phyloP scores from a whole-genome alignment of 2,888 invertebrate species.

The Belgica antarctica region DNA sequence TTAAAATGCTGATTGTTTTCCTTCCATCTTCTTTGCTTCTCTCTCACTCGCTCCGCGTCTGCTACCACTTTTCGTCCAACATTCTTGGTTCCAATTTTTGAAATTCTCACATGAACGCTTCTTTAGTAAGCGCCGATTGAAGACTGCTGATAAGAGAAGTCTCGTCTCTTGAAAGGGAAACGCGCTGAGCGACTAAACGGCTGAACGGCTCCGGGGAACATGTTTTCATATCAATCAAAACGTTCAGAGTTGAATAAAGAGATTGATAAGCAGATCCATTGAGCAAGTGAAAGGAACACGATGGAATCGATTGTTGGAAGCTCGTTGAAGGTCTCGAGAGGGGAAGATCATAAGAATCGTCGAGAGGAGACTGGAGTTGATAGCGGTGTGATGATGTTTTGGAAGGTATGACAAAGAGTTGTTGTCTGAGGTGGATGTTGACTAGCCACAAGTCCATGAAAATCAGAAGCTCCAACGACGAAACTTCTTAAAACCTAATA shows the following conservation, averaged over 20 bases:
- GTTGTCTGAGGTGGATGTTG: too few relatives aligned
- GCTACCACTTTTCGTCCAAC: background rate
- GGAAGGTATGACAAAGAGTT: too few relatives aligned
- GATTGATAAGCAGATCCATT: background rate
- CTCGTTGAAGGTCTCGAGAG: too few relatives aligned
- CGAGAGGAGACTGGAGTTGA: too few relatives aligned
- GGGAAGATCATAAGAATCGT: too few relatives aligned
- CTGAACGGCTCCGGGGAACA: background rate
- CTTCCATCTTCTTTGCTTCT: background rate
- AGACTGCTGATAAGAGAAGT: too few relatives aligned
- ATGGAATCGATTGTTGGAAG: background rate
- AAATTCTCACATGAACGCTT: background rate
- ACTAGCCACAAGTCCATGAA: too few relatives aligned
- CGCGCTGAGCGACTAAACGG: background rate
- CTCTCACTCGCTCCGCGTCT: background rate
- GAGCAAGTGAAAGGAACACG: background rate
- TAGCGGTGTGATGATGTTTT: too few relatives aligned
- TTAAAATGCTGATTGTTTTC: slow-evolving; percentile 37
- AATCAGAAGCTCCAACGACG: too few relatives aligned
- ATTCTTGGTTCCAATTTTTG: background rate
- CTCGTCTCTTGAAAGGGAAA: background rate
- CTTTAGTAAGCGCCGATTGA: background rate
- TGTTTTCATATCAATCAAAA: slow-evolving; percentile 23
- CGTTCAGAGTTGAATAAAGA: background rate
- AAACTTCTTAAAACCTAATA: too few relatives aligned